Evolutionary conservation across 1,140 invertebrate genomes (phyloP).

Genomic region (Drosophila oshimai): DNA sequence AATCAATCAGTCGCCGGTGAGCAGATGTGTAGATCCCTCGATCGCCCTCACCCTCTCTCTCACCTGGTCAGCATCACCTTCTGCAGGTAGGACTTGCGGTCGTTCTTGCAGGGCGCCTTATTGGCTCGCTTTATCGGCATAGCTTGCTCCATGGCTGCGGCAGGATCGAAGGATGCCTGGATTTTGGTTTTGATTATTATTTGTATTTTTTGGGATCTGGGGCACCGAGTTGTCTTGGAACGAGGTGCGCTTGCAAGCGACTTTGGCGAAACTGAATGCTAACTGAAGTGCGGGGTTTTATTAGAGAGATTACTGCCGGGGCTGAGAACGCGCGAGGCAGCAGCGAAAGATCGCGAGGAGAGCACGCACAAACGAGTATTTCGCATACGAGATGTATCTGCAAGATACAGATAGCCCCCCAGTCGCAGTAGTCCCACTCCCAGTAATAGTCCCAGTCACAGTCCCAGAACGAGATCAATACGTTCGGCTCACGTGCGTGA

Average conservation of each 20-base stretch:
- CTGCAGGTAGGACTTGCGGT: slow-evolving; percentile 79
- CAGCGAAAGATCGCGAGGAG: slow-evolving; percentile 22
- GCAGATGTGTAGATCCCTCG: background rate
- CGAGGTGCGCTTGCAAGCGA: slow-evolving; percentile 81
- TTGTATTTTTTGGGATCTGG: slow-evolving; percentile 3
- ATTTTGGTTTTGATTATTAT: background rate
- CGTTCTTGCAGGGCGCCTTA: slow-evolving; percentile 81
- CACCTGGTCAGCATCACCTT: slow-evolving; percentile 81
- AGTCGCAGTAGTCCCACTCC: too few species aligned
- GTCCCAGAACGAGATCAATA: slow-evolving; percentile 75
- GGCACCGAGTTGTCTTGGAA: slow-evolving; percentile 45
- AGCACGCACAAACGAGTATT: slow-evolving; percentile 72
- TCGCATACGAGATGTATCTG: slow-evolving; percentile 74
- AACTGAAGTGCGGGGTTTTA: slow-evolving; percentile 80
- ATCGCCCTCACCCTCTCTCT: slow-evolving; percentile 10
- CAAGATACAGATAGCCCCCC: slow-evolving; percentile 52
- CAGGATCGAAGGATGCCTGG: slow-evolving; percentile 18
- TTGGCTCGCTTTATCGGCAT: slow-evolving; percentile 69
- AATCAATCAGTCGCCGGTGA: slow-evolving; percentile 54
- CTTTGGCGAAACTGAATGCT: slow-evolving; percentile 80
- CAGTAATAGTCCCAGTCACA: too few species aligned
- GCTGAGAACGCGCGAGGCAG: slow-evolving; percentile 13
- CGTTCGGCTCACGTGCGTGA: slow-evolving; percentile 71
- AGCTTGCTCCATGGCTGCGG: slow-evolving; percentile 62
- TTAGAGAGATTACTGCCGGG: slow-evolving; percentile 66